Percentiles rank a stretch among this genome's conserved stretches.
These are phyloP conservation scores for Lycophotia porphyrea DNA, from an alignment of 2,888 invertebrate genomes.

Conservation along the genomic window DNA sequence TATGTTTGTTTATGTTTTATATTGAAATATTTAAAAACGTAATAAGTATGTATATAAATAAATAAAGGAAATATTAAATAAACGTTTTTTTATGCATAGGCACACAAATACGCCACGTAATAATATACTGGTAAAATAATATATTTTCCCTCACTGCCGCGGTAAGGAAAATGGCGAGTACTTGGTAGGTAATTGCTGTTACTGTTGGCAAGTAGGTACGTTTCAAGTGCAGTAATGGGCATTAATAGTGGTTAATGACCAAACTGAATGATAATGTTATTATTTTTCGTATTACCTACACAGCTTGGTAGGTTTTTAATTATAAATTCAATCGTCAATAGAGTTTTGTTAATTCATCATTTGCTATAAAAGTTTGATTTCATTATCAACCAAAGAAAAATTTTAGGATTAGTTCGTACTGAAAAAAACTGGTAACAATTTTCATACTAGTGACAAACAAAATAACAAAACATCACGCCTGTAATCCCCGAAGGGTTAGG, in stretches of 20 bases:
- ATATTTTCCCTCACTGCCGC: constrained; percentile 24
- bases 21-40: no score
- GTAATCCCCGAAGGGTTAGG: no score
- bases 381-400: constrained; percentile 6
- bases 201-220: constrained; percentile 36
- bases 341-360: constrained; percentile 18
- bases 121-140: constrained; percentile 12
- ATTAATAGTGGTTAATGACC: constrained; percentile 35
- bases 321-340: background rate
- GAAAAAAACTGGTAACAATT: background rate
- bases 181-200: constrained; percentile 5
- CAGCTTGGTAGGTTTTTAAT: background rate
- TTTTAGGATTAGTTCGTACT: background rate
- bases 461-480: no score
- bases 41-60: no score
- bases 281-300: constrained; percentile 17
- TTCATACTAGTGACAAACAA: background rate
- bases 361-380: background rate
- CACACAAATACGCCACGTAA: background rate
- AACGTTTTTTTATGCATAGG: background rate
- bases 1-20: no score
- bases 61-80: no score
- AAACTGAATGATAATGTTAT: constrained; percentile 19
- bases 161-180: constrained; percentile 14
- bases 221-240: constrained; percentile 38